These are phyloP conservation scores for Dreissena polymorpha DNA, from an alignment of 1,140 invertebrate species.

Conservation along the genomic window DNA sequence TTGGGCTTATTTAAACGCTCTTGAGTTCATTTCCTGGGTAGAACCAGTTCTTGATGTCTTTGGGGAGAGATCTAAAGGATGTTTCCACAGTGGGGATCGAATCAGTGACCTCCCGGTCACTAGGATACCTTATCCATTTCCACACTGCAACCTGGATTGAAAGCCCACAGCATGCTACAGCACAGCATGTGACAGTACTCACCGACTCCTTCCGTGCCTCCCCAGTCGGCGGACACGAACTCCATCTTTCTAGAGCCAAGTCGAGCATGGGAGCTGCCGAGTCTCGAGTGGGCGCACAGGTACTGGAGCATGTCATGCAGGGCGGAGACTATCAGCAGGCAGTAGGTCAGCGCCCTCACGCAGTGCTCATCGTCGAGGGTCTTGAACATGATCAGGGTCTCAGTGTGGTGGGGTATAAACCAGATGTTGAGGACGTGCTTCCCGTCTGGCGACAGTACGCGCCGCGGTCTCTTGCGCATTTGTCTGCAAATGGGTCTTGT, in stretches of 20 bases:
- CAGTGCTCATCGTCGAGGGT: constrained; percentile 69
- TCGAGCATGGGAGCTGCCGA: constrained; percentile 70
- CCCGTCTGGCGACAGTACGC: constrained; percentile 75
- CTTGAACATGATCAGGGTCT: constrained; percentile 77
- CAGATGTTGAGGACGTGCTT: constrained; percentile 77
- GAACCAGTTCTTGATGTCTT: no score
- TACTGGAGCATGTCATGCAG: constrained; percentile 79
- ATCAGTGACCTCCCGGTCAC: no score
- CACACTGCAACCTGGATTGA: no score
- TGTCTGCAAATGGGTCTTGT: constrained; percentile 50
- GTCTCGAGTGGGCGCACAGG: constrained; percentile 75
- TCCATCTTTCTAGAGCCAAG: constrained; percentile 69
- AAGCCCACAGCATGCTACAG: no score
- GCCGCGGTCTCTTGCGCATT: constrained; percentile 73
- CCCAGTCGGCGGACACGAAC: constrained; percentile 77
- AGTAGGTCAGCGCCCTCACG: constrained; percentile 65
- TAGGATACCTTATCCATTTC: no score
- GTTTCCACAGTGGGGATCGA: no score
- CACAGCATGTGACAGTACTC: neutral
- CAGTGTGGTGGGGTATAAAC: constrained; percentile 78
- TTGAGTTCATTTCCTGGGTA: no score
- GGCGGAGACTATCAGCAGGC: constrained; percentile 68
- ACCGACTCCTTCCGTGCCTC: constrained; percentile 78
- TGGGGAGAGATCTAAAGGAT: no score
- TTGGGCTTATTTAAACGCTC: no score